Evolutionary conservation across 2,888 invertebrate genomes (phyloP), one percentile per base, ranked within the genome.

Genomic region (Plemyria rubiginata): DNA sequence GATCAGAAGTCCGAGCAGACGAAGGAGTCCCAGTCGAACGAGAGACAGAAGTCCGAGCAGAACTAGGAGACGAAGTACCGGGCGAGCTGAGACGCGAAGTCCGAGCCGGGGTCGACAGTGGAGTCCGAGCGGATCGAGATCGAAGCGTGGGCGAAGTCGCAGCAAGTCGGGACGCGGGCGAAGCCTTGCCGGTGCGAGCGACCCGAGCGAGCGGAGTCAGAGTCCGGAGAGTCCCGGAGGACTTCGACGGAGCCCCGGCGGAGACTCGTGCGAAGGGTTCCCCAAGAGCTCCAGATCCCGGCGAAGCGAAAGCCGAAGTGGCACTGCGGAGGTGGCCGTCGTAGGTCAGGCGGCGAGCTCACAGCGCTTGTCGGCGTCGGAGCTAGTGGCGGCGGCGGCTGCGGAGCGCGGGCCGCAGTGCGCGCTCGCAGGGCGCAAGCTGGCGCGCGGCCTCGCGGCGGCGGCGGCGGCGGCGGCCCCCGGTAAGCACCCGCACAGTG

Each of bases 341-440:
- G 1, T 2, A 1, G 22, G 22, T 22, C 22, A 22, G 22, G 32
- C 32, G 32, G 32, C 32, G 32, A n/a, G 32, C 32, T 2, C 0
- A 6, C 32, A 6, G 32, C 32, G 32, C 32, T 72, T 76, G 77
- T 74, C 80, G 66, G 82, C 84, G 68, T 85, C 86, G 74, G 77
- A 76, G 80, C 80, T 85, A 75, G 85, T 82, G 75, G 74, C 74
- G 69, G 70, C 71, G 70, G 82, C 82, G 81, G 84, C 80, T 71
- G 76, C 76, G 75, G 75, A 75, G 74, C 75, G 72, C 68, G 76
- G 74, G 71, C 74, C 71, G 68, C 36, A 11, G 32, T 1, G 32
- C 4, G 62, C 49, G 54, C 12, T 12, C 65, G 74, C 74, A 70
- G 70, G 73, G 68, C 73, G 75, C 73, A 79, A 79, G 82, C 80